A percentile compares a stretch with the other conserved stretches of the same genome.
phyloP scores from a whole-genome alignment of 2,113 vertebrate species.

The Ameiurus melas region DNA sequence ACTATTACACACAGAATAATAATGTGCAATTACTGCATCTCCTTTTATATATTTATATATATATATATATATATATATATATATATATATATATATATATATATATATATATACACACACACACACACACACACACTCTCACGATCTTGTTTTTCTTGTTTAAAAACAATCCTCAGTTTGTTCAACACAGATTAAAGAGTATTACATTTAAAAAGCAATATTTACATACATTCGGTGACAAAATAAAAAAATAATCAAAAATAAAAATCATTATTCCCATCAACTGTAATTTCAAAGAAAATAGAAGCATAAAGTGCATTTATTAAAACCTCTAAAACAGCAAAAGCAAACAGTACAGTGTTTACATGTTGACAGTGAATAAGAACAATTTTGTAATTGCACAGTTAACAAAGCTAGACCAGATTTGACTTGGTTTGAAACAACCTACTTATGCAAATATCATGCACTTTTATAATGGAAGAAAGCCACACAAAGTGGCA shows the following conservation, averaged over 20 bases:
- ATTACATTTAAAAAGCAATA: conserved; percentile 61
- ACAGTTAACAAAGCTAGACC: conserved; percentile 79
- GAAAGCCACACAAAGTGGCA: conserved; percentile 81
- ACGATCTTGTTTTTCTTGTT: conserved; percentile 77
- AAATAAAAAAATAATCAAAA: conserved; percentile 34
- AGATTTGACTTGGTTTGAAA: conserved; percentile 77
- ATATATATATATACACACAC: no score
- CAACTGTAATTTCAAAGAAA: conserved; percentile 57
- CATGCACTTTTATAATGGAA: conserved; percentile 77
- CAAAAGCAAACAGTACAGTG: conserved; percentile 73
- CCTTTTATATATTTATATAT: conserved; percentile 65
- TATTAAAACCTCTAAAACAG: conserved; percentile 44
- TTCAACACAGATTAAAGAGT: conserved; percentile 61
- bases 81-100: no score
- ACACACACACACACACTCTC: no score
- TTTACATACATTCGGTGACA: conserved; percentile 60
- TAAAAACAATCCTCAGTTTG: conserved; percentile 67
- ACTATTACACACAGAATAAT: conserved; percentile 85
- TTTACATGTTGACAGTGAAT: conserved; percentile 72
- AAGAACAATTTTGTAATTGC: conserved; percentile 75
- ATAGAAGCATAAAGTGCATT: conserved; percentile 42
- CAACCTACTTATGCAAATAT: conserved; percentile 79
- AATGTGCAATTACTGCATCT: conserved; percentile 94
- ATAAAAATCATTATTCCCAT: conserved; percentile 60
- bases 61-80: no score